Conservation (phyloP, 2,113 vertebrate species). For the Osmerus eperlanus region DNA sequence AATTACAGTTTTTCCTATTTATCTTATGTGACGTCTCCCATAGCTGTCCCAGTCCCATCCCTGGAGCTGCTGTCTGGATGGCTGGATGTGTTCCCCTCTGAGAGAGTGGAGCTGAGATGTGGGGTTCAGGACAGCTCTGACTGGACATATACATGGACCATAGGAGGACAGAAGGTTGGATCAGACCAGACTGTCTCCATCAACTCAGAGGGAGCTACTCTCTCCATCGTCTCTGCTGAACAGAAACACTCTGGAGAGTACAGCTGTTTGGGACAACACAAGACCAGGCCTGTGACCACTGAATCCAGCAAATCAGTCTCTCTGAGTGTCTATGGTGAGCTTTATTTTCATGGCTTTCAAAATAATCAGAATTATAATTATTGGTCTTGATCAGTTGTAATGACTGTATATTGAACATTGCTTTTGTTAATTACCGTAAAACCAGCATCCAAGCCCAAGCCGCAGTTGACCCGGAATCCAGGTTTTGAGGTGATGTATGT, state of each 20-base stretch:
- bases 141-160: not conserved
- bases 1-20: not conserved
- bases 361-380: no score
- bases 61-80: not conserved
- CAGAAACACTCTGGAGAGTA: not conserved
- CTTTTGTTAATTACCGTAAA: no score
- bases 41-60: constrained; percentile 5
- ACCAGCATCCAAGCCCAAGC: no score
- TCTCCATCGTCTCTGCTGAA: not conserved
- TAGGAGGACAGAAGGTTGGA: not conserved
- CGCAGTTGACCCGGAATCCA: not conserved
- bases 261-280: not conserved
- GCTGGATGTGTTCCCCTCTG: constrained; percentile 11
- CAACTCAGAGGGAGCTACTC: not conserved
- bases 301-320: not conserved
- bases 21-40: not conserved
- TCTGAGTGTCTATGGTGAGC: not conserved
- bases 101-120: constrained; percentile 7
- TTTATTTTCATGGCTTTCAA: no score
- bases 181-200: not conserved
- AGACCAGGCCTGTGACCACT: not conserved
- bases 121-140: constrained; percentile 5
- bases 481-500: not conserved
- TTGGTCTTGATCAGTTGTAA: no score
- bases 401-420: no score